Evolutionary conservation across 2,797 vertebrate species (phyloP).

Genomic region (Lepus townsendii): DNA sequence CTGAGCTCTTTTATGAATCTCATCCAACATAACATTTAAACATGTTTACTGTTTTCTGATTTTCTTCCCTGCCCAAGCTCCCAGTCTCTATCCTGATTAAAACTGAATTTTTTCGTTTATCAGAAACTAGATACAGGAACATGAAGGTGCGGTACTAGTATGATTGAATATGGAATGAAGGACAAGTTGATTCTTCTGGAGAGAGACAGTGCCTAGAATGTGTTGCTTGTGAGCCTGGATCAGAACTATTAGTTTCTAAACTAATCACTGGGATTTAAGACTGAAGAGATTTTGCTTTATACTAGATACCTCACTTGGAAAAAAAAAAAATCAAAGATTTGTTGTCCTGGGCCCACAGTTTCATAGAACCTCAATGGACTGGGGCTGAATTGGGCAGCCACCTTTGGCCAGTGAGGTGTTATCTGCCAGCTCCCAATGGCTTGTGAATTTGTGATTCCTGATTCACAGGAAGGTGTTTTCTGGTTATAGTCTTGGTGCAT

Average conservation of each 20-base stretch:
- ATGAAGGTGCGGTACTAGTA: neutral
- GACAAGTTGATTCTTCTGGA: neutral
- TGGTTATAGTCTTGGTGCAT: neutral
- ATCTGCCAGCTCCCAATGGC: neutral
- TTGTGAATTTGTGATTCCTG: neutral
- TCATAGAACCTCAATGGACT: neutral
- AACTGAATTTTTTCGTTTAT: neutral
- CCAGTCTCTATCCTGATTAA: neutral
- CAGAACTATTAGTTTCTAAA: conserved; percentile 24
- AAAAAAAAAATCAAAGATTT: neutral
- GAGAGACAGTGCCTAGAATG: neutral
- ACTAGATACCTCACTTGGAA: neutral
- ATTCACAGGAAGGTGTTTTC: conserved; percentile 17
- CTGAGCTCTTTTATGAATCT: neutral
- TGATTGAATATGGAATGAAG: conserved; percentile 38
- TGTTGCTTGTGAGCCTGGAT: neutral
- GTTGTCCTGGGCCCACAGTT: neutral
- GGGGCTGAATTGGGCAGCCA: neutral
- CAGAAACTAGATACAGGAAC: neutral
- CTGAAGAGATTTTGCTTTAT: neutral
- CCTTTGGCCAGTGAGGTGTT: neutral
- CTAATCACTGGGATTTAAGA: conserved; percentile 2
- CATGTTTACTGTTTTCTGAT: neutral
- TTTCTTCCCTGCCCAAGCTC: neutral
- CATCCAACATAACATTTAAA: neutral